Base-by-base conservation (phyloP, 2,113 vertebrate species). In the Mesitornis unicolor region DNA sequence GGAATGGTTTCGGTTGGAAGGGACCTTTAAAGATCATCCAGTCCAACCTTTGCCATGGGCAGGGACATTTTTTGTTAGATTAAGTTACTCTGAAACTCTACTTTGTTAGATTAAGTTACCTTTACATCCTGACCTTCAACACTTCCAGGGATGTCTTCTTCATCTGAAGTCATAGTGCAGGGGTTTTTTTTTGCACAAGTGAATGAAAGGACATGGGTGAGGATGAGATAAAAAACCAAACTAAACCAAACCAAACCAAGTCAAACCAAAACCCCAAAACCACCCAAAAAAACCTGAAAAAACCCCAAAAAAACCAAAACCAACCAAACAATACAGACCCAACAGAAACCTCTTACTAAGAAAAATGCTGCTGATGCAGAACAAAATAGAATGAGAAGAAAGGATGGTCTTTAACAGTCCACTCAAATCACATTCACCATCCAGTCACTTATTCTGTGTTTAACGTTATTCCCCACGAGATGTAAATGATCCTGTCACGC, bases 11-110 rank as follows among this genome's bases (percentile, higher is more conserved):
- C 24, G 9, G 2, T 29, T 68, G 48, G 16, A 87, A n/a, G 1
- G 13, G 21, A 59, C 25, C 10, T 22, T 50, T 79, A 59, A 45
- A 67, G 36, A 59, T 29, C 19, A 38, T 21, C 26, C 12, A 21
- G 7, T 76, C 33, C 6, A 4, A 10, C 13, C 2, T 3, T 1
- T 3, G 19, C 29, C 12, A 5, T 13, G 25, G 25, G 5, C 51
- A 79, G 29, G 0, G 1, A 25, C 6, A 20, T 0, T 6, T 86
- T 83, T 5, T 47, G 33, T 13, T 26, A 42, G 40, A 51, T 7
- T 2, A 33, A 12, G 18, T 19, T 60, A 2, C 48, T 80, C 45
- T 31, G n/a, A n/a, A n/a, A n/a, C n/a, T n/a, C n/a, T n/a, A n/a
- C n/a, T n/a, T n/a, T n/a, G n/a, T n/a, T n/a, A n/a, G n/a, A n/a